These are phyloP conservation scores for Blastobasis adustella DNA, from an alignment of 2,888 invertebrate species.

Conservation along the genomic window DNA sequence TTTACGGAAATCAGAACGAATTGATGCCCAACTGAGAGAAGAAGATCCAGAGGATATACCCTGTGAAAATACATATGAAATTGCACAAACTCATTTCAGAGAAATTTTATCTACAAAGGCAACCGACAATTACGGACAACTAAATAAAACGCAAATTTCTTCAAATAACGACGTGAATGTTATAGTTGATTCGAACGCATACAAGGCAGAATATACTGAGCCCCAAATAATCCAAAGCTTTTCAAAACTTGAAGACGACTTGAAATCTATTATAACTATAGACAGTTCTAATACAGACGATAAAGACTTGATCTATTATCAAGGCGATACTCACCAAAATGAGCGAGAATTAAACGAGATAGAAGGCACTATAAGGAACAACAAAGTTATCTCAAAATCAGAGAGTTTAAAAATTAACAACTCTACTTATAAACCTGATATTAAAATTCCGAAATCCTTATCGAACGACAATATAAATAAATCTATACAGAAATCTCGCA, in stretches of 20 bases:
- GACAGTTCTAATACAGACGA: constrained; percentile 62
- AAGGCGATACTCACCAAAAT: constrained; percentile 60
- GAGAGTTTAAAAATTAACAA: constrained; percentile 54
- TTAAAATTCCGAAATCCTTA: constrained; percentile 47
- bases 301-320: constrained; percentile 43
- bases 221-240: constrained; percentile 51
- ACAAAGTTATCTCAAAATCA: constrained; percentile 62
- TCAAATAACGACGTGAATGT: constrained; percentile 28
- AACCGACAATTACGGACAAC: constrained; percentile 55
- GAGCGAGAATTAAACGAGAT: constrained; percentile 70
- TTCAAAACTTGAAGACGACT: constrained; percentile 60
- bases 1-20: constrained; percentile 80
- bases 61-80: constrained; percentile 62
- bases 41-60: constrained; percentile 61
- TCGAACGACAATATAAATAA: constrained; percentile 58
- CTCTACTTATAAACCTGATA: constrained; percentile 39
- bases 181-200: constrained; percentile 32
- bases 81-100: constrained; percentile 57
- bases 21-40: constrained; percentile 79
- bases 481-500: constrained; percentile 34
- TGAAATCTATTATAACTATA: constrained; percentile 63
- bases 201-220: constrained; percentile 46
- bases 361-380: constrained; percentile 66
- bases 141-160: constrained; percentile 46
- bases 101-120: constrained; percentile 51